Base-by-base conservation (phyloP, 2,888 invertebrate genomes). In the Melanargia galathea region DNA sequence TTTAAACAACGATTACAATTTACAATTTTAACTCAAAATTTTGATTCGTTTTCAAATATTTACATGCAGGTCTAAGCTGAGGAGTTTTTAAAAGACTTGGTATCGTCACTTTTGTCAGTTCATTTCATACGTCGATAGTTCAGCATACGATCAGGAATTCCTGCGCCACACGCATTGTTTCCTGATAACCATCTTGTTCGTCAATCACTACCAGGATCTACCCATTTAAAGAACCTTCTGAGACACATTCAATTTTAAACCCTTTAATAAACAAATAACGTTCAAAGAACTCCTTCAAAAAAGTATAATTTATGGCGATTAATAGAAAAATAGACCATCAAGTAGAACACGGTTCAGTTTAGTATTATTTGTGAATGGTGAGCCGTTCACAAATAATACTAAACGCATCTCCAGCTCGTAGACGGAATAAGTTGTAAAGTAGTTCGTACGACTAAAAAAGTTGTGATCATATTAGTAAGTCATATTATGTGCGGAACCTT, bases 131-230 rank as follows among this genome's bases (percentile, higher is more conserved):
- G 75, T 79, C 78, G 75, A 81, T 81, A 79, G 76, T 80, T 81
- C 75, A 78, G 77, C 75, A 73, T 74, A 74, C 69, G 73, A 76
- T 74, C 75, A 72, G 57, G 64, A 63, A 64, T 71, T 69, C 69
- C 71, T 73, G 74, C 73, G 76, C 86, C 88, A 86, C 88, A 87
- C 87, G 81, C 87, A 86, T 89, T 87, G 88, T 85, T 79, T 69
- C 69, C 75, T 71, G 89, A 89, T 89, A 87, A 86, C 64, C 74
- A 89, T 89, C 88, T 81, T 73, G 79, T 84, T 82, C 75, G 83
- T 83, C 84, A 81, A 83, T 85, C 81, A 84, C 80, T 77, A 75
- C 74, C 71, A 78, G 54, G 68, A 70, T 62, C 68, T 62, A 65
- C 70, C 70, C 68, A 62, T 61, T 62, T 60, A 70, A 60, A 64